phyloP scores from a whole-genome alignment of 2,797 vertebrate genomes.

The Lepilemur septentrionalis region DNA sequence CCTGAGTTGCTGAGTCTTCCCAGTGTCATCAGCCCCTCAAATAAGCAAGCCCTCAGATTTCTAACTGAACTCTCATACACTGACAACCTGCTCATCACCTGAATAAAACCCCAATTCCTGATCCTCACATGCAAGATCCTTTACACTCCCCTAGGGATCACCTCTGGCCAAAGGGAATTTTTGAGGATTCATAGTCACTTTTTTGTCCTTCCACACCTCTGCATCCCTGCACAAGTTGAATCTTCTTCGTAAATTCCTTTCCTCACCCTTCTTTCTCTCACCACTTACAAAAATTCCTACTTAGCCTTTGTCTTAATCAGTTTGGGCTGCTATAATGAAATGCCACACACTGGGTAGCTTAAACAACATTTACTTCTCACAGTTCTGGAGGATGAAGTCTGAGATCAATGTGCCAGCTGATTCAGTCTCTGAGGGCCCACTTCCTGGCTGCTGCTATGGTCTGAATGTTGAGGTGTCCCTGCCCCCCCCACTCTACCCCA shows the following conservation, averaged over 20 bases:
- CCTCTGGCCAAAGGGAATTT: not conserved
- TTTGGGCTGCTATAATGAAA: not conserved
- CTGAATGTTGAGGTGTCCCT: not conserved
- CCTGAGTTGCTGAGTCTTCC: not conserved
- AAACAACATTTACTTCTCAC: not conserved
- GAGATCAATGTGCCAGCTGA: not conserved
- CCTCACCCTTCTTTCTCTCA: not conserved
- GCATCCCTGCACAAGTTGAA: not conserved
- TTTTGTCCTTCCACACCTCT: not conserved
- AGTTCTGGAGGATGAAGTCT: not conserved
- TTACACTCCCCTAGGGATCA: not conserved
- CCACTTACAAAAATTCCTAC: not conserved
- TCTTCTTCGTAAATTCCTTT: not conserved
- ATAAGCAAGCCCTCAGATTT: not conserved
- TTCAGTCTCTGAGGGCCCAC: too few relatives aligned
- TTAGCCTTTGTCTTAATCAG: not conserved
- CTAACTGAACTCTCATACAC: not conserved
- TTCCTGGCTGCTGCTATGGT: not conserved
- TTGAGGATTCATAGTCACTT: not conserved
- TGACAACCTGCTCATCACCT: not conserved
- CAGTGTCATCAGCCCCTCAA: accelerated
- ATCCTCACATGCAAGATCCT: accelerated
- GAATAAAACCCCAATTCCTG: not conserved
- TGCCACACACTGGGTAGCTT: not conserved
- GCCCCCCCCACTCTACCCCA: not conserved